Percentiles rank a stretch among this genome's conserved stretches.
These are phyloP conservation scores for Galerucella nymphaeae DNA, from an alignment of 2,888 invertebrate species.

Conservation along the genomic window DNA sequence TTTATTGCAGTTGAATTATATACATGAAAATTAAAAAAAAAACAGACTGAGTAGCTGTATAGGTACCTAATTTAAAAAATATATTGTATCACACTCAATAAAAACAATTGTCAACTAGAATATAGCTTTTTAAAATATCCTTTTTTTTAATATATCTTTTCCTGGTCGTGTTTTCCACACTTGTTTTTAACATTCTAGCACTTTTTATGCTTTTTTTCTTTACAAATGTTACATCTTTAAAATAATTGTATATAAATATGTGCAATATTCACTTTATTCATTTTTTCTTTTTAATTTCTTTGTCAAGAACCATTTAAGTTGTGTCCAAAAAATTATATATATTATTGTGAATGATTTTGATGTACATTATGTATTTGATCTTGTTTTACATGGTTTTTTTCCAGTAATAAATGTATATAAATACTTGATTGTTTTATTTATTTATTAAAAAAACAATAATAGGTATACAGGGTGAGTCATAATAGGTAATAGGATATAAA, in stretches of 20 bases:
- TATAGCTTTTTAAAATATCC: no score
- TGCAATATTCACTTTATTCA: background rate
- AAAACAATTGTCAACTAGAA: no score
- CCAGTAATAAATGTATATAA: slow-evolving; percentile 13
- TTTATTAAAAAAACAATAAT: background rate
- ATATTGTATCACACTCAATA: no score
- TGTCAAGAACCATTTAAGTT: no score
- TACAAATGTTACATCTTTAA: background rate
- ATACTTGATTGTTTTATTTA: background rate
- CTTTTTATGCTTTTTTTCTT: background rate
- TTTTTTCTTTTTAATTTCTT: no score
- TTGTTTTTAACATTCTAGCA: background rate
- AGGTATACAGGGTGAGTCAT: no score
- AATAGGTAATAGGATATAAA: no score
- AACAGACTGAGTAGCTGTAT: no score
- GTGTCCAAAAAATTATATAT: slow-evolving; percentile 7
- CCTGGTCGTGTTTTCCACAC: background rate
- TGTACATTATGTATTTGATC: slow-evolving; percentile 8
- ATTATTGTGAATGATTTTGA: slow-evolving; percentile 6
- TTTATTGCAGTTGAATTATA: no score
- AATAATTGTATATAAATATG: background rate
- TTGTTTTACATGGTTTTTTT: slow-evolving; percentile 16
- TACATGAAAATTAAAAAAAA: no score
- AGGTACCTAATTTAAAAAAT: no score
- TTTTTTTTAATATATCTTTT: no score